Conservation (phyloP, 1,140 invertebrate species). For the Dendrolimus kikuchii region DNA sequence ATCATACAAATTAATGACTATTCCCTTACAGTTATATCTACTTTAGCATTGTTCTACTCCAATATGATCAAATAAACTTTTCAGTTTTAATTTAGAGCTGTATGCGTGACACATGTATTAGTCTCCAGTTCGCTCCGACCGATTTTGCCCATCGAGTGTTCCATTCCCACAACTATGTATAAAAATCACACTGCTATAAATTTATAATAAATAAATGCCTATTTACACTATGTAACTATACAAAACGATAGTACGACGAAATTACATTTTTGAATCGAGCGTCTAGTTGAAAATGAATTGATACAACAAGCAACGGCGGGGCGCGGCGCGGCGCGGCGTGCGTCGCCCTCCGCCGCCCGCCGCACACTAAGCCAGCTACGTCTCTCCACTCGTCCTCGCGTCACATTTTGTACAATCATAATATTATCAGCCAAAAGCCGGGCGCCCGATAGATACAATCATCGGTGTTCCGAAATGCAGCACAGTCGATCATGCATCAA, state of each 20-base stretch:
- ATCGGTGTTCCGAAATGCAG: slow-evolving; percentile 58
- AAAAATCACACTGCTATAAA: slow-evolving; percentile 68
- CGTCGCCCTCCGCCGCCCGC: slow-evolving; percentile 17
- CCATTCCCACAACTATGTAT: slow-evolving; percentile 65
- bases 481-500: slow-evolving; percentile 59
- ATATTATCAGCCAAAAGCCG: slow-evolving; percentile 49
- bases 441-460: slow-evolving; percentile 58
- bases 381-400: slow-evolving; percentile 45
- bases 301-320: slow-evolving; percentile 48
- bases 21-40: slow-evolving; percentile 70
- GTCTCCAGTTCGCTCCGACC: slow-evolving; percentile 47
- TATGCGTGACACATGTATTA: slow-evolving; percentile 38
- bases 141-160: slow-evolving; percentile 39
- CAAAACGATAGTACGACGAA: slow-evolving; percentile 68
- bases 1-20: slow-evolving; percentile 73
- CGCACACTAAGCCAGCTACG: slow-evolving; percentile 49
- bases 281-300: slow-evolving; percentile 55
- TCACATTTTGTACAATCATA: slow-evolving; percentile 65
- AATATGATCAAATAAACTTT: slow-evolving; percentile 56
- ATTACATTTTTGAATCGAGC: slow-evolving; percentile 63
- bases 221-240: slow-evolving; percentile 72
- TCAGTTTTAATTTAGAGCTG: slow-evolving; percentile 41
- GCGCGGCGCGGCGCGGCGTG: slow-evolving; percentile 14
- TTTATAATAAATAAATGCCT: slow-evolving; percentile 73
- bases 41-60: slow-evolving; percentile 68